These are phyloP conservation scores for Magallana angulata DNA, from an alignment of 1,140 invertebrate species.

Conservation along the genomic window DNA sequence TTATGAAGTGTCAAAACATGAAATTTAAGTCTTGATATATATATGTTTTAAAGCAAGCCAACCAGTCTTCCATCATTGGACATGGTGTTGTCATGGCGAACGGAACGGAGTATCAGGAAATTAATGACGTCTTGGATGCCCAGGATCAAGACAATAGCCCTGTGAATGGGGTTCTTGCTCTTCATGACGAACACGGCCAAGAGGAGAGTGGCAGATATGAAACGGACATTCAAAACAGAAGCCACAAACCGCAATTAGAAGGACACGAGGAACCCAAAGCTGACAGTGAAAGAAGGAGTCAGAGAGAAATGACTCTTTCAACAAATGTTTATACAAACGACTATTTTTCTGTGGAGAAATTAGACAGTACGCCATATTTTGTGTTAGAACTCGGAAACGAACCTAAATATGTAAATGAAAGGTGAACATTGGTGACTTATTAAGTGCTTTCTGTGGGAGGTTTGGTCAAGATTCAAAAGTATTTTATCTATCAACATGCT, in stretches of 20 bases:
- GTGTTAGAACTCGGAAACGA: background rate
- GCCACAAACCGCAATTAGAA: too few relatives aligned
- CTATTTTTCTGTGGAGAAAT: background rate
- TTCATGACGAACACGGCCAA: background rate
- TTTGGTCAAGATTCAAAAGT: too few relatives aligned
- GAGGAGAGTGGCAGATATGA: background rate
- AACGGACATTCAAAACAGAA: too few relatives aligned
- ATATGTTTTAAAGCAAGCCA: background rate
- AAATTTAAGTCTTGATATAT: too few relatives aligned
- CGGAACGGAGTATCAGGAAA: constrained; percentile 14
- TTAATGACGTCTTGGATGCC: background rate
- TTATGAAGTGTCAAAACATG: too few relatives aligned
- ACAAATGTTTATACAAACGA: background rate
- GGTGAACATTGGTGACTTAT: background rate
- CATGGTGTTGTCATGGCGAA: background rate
- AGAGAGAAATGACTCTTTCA: too few relatives aligned
- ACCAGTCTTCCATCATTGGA: background rate
- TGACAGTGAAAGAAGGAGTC: too few relatives aligned
- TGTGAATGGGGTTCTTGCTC: background rate
- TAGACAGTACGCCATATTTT: background rate
- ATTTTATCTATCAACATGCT: too few relatives aligned
- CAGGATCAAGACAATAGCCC: background rate
- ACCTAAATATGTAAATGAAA: constrained; percentile 18
- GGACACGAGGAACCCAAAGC: too few relatives aligned
- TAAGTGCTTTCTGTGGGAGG: too few relatives aligned